Evolutionary conservation across 2,797 vertebrate genomes (phyloP).

Genomic region (Acanthiza pusilla): DNA sequence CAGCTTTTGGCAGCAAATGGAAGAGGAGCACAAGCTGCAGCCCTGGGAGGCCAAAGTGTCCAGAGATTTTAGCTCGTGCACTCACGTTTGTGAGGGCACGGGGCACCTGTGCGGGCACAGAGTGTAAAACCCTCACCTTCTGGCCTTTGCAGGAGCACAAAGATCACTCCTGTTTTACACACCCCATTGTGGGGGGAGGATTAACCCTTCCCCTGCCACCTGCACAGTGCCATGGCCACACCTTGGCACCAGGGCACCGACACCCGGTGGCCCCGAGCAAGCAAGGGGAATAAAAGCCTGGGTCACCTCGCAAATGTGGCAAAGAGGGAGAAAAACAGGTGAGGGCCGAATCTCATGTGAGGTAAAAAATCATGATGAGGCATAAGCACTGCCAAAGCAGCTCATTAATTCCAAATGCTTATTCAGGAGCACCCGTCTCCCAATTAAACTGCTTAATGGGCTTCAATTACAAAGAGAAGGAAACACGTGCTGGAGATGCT

Average conservation of each 20-base stretch:
- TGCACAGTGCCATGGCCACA: fast-evolving
- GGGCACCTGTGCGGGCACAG: fast-evolving
- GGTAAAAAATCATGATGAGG: not conserved
- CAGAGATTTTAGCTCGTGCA: not conserved
- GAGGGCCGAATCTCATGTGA: fast-evolving
- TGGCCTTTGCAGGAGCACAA: not conserved
- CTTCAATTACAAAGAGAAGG: not conserved
- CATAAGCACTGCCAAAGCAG: not conserved
- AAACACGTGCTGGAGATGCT: not conserved
- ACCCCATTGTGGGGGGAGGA: too few relatives aligned
- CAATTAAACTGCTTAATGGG: not conserved
- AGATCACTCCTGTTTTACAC: too few relatives aligned
- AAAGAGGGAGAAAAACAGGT: not conserved
- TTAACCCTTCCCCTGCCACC: not conserved
- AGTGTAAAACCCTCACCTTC: not conserved
- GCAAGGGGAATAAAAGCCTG: not conserved
- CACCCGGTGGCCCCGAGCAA: fast-evolving
- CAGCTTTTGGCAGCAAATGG: not conserved
- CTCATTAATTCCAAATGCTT: not conserved
- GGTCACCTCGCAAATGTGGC: not conserved
- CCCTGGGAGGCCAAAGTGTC: fast-evolving
- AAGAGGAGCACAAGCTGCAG: not conserved
- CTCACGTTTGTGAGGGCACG: fast-evolving
- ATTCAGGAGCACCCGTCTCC: not conserved
- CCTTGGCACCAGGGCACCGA: not conserved